phyloP scores from a whole-genome alignment of 2,113 vertebrate genomes.

The Ammodytes marinus region DNA sequence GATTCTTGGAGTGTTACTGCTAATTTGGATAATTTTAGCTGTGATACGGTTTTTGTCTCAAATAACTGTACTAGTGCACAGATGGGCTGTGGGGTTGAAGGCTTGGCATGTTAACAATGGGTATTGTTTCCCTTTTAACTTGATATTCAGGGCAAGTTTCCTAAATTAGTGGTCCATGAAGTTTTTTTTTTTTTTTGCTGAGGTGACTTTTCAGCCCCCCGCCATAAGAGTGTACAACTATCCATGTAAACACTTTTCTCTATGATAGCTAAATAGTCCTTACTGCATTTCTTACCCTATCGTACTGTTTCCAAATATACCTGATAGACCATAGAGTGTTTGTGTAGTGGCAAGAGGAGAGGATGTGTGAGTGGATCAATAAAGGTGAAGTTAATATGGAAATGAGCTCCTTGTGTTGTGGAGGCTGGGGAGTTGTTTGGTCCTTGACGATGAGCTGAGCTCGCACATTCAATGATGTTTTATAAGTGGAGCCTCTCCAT shows the following conservation, averaged over 20 bases:
- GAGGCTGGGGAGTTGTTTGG: constrained; percentile 71
- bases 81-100: constrained; percentile 10
- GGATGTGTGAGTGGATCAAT: constrained; percentile 54
- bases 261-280: not conserved
- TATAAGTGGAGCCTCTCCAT: constrained; percentile 58
- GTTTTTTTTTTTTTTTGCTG: constrained; percentile 5
- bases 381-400: constrained; percentile 71
- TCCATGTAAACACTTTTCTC: not conserved
- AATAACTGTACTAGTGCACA: constrained; percentile 12
- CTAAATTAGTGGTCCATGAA: constrained; percentile 18
- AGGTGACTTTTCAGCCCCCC: constrained; percentile 3
- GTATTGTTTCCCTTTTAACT: constrained; percentile 17
- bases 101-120: constrained; percentile 10
- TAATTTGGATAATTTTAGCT: too few relatives aligned
- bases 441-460: constrained; percentile 70
- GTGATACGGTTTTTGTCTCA: constrained; percentile 27
- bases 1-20: not conserved
- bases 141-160: constrained; percentile 11
- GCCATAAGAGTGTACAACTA: not conserved
- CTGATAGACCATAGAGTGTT: constrained; percentile 18
- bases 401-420: constrained; percentile 68
- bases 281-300: not conserved
- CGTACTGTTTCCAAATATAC: constrained; percentile 4
- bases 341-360: constrained; percentile 21
- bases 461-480: constrained; percentile 76